Base-by-base conservation (phyloP, 2,113 vertebrate species). In the Orientallactaga bullata region DNA sequence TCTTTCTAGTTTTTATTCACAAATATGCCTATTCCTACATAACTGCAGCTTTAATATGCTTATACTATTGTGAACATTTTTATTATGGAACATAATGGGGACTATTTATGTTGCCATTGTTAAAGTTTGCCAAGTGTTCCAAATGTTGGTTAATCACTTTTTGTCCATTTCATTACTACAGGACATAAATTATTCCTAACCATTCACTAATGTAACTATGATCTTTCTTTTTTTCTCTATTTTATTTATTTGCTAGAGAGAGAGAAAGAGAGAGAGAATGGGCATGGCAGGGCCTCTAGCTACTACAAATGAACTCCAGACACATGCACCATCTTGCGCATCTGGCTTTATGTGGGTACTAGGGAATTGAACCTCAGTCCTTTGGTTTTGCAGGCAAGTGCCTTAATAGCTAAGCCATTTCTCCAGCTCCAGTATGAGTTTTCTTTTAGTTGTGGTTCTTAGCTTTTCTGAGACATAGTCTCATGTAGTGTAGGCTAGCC, bases 131-230 rank as follows among this genome's bases (percentile, higher is more conserved):
- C 66, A 68, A 85, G 85, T 86, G 35, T 85, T 85, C 17, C 30
- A 68, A 66, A 78, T 81, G 26, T 76, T 85, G 60, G 79, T 65
- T 60, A 69, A 60, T 77, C 60, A 89, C n/a, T 60, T 87, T 76
- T 60, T 68, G 81, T 13, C 21, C 35, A 77, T 88, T 65, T 92
- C 37, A 81, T 77, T 85, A 85, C 39, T 78, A 12, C 42, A 39
- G 28, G n/a, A 17, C 6, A 91, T 72, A 92, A 89, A 86, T 87
- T 84, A 88, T 37, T 85, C 79, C 84, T 80, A 80, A 71, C 74
- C 39, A 55, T 39, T 87, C 28, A 85, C 65, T 60, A 55, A 60
- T 94, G 63, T 73, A 94, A 74, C 58, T 39, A 71, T 68, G 55
- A 55, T 68, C 30, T 68, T 66, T 28, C 28, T 66, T 12, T n/a